A percentile compares a stretch with the other conserved stretches of the same genome.
Evolutionary conservation across 1,140 invertebrate species (phyloP).

Genomic region (Prorops nasuta): DNA sequence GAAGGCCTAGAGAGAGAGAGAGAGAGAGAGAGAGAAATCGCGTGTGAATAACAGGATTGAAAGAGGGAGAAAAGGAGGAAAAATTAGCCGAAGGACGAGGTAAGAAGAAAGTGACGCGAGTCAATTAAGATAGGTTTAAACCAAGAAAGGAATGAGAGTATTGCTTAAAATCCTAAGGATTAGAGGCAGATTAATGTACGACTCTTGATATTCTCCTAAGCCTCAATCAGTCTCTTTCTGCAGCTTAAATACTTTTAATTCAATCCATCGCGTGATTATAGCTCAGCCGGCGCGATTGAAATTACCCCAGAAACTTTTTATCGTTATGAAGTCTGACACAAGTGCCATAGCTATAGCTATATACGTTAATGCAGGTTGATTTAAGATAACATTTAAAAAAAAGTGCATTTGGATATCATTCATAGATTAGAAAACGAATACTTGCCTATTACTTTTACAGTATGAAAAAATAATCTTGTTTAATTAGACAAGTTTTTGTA

Average conservation of each 20-base stretch:
- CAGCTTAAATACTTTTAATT: slow-evolving; percentile 13
- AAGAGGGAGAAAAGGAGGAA: background rate
- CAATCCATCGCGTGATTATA: slow-evolving; percentile 3
- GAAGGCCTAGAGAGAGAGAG: background rate
- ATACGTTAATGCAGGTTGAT: too few relatives aligned
- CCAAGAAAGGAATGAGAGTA: too few relatives aligned
- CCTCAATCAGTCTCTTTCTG: slow-evolving; percentile 7
- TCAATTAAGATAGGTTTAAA: background rate
- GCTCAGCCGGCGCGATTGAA: slow-evolving; percentile 10
- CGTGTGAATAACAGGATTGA: too few relatives aligned
- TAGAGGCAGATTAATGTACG: slow-evolving; percentile 16
- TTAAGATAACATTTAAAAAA: too few relatives aligned
- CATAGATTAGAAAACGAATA: too few relatives aligned
- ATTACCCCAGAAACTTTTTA: too few relatives aligned
- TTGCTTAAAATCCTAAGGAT: background rate
- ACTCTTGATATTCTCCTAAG: slow-evolving; percentile 14
- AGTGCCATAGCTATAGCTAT: too few relatives aligned
- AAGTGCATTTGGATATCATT: too few relatives aligned
- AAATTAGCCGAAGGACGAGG: background rate
- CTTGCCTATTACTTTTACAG: too few relatives aligned
- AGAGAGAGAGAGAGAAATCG: background rate
- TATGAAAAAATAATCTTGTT: too few relatives aligned
- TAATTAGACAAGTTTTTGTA: too few relatives aligned
- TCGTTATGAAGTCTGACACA: too few relatives aligned
- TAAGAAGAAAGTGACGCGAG: background rate